phyloP scores from a whole-genome alignment of 2,888 invertebrate species.

The Hybos culiciformis region DNA sequence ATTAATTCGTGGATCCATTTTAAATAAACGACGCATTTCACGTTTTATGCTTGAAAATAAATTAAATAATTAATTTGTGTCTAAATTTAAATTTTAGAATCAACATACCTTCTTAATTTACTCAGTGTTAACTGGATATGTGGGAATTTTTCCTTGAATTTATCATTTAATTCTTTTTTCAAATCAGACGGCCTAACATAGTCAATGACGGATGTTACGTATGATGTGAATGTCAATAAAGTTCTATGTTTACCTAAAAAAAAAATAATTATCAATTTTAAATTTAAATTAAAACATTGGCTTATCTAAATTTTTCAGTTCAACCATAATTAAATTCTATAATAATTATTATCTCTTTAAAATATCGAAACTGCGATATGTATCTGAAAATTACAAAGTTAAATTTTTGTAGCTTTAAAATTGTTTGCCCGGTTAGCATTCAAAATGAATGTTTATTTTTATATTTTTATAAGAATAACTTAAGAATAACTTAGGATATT shows the following conservation, averaged over 20 bases:
- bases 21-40: conserved; percentile 88
- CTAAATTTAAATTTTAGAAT: not conserved
- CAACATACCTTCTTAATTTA: conserved; percentile 75
- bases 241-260: conserved; percentile 85
- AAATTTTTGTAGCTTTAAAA: too few relatives aligned
- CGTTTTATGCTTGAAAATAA: conserved; percentile 64
- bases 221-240: conserved; percentile 72
- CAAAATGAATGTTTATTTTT: too few relatives aligned
- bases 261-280: too few relatives aligned
- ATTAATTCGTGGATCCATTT: conserved; percentile 69
- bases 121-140: conserved; percentile 87
- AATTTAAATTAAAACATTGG: too few relatives aligned
- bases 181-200: conserved; percentile 90
- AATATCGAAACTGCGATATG: too few relatives aligned
- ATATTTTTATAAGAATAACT: too few relatives aligned
- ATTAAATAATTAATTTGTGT: not conserved
- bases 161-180: conserved; percentile 94
- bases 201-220: conserved; percentile 91
- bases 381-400: too few relatives aligned
- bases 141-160: conserved; percentile 90
- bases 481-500: too few relatives aligned
- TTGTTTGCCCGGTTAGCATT: too few relatives aligned
- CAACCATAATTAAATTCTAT: too few relatives aligned
- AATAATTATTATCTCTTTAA: too few relatives aligned
- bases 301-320: too few relatives aligned